phyloP scores from a whole-genome alignment of 1,140 invertebrate species.

The Drosophila elegans region DNA sequence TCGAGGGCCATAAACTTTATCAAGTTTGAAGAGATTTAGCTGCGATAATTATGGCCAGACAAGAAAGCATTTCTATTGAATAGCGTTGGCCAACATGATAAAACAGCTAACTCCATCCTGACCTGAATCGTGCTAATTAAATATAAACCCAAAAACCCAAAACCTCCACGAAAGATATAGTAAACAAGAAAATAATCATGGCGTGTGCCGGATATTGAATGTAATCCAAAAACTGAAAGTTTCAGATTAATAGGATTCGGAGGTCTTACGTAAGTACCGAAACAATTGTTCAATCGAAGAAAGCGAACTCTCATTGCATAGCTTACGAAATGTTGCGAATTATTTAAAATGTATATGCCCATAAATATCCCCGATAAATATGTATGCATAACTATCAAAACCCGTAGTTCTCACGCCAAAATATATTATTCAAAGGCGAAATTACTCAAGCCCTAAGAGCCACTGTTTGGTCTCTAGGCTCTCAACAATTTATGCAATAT shows the following conservation, averaged over 20 bases:
- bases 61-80: slow-evolving; percentile 44
- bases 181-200: slow-evolving; percentile 19
- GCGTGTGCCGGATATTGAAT: slow-evolving; percentile 43
- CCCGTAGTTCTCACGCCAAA: slow-evolving; percentile 65
- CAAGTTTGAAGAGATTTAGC: slow-evolving; percentile 27
- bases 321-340: slow-evolving; percentile 42
- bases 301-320: slow-evolving; percentile 27
- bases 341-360: slow-evolving; percentile 23
- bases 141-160: slow-evolving; percentile 6
- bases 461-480: not conserved
- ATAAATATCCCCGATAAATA: slow-evolving; percentile 35
- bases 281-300: slow-evolving; percentile 45
- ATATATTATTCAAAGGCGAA: slow-evolving; percentile 71
- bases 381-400: slow-evolving; percentile 46
- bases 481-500: slow-evolving; percentile 33
- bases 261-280: slow-evolving; percentile 15
- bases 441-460: slow-evolving; percentile 59
- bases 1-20: slow-evolving; percentile 40
- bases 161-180: slow-evolving; percentile 8
- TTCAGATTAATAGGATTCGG: slow-evolving; percentile 22
- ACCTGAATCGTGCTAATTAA: not conserved
- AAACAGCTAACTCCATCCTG: slow-evolving; percentile 5
- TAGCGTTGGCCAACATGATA: slow-evolving; percentile 28
- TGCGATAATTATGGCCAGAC: slow-evolving; percentile 43
- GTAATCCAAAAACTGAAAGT: slow-evolving; percentile 35